Evolutionary conservation across 2,797 vertebrate genomes (phyloP).

Genomic region (Sciurus vulgaris): DNA sequence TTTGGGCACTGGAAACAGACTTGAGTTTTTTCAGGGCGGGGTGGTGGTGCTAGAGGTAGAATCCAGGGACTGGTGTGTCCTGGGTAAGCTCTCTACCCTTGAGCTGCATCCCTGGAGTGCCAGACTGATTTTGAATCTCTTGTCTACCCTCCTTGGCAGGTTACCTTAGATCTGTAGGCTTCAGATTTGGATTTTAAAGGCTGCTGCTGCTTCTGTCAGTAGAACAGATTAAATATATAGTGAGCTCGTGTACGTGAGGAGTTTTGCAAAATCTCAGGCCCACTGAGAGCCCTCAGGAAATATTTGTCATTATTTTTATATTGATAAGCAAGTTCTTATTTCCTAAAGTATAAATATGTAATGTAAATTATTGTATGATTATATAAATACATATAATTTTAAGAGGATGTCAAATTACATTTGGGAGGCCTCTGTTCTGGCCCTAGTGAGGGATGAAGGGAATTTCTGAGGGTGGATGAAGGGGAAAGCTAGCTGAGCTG

Average conservation of each 20-base stretch:
- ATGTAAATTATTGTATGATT: neutral
- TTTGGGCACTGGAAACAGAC: neutral
- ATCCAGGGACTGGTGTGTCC: neutral
- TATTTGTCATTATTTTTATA: neutral
- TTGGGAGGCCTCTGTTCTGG: neutral
- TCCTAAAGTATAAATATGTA: neutral
- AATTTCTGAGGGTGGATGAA: neutral
- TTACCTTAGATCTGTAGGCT: neutral
- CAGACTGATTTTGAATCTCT: neutral
- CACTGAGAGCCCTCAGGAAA: neutral
- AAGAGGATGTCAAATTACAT: neutral
- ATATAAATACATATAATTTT: neutral
- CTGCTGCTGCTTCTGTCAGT: neutral
- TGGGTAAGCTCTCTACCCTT: neutral
- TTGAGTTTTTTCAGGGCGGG: neutral
- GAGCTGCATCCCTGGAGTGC: neutral
- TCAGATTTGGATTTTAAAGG: neutral
- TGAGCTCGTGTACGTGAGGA: neutral
- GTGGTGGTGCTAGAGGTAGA: neutral
- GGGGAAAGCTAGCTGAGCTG: neutral
- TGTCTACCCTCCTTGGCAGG: neutral
- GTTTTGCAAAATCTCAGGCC: neutral
- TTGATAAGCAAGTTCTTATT: neutral
- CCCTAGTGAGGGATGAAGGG: neutral
- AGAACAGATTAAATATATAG: neutral